phyloP scores from a whole-genome alignment of 2,888 invertebrate species.

The Agonopterix alstromeriana region DNA sequence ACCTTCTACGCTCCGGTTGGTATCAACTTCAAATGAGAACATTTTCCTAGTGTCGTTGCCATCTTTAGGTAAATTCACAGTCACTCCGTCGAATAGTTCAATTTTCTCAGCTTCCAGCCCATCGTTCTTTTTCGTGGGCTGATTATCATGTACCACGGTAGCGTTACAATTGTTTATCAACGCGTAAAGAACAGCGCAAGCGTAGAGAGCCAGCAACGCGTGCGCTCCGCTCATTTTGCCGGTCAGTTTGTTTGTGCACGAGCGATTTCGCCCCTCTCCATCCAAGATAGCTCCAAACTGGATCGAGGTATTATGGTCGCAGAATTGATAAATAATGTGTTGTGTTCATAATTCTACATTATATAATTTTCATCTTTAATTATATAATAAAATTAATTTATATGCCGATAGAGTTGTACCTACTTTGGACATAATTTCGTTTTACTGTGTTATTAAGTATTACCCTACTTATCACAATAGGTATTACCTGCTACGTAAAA shows the following conservation, averaged over 20 bases:
- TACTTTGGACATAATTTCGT: too few species aligned
- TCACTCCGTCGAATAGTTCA: slow-evolving; percentile 52
- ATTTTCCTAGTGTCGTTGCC: slow-evolving; percentile 35
- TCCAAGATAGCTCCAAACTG: slow-evolving; percentile 6
- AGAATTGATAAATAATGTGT: neutral
- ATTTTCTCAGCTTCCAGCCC: slow-evolving; percentile 30
- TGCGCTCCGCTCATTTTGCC: slow-evolving; percentile 52
- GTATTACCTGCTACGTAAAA: too few species aligned
- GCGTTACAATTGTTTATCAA: slow-evolving; percentile 21
- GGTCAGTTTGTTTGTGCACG: slow-evolving; percentile 23
- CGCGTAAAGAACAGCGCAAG: slow-evolving; percentile 17
- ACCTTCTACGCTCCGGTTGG: slow-evolving; percentile 39
- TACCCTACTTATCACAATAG: too few species aligned
- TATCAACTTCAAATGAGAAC: slow-evolving; percentile 51
- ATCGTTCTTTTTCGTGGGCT: slow-evolving; percentile 9
- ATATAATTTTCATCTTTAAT: too few species aligned
- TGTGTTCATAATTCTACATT: too few species aligned
- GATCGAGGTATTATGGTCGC: neutral
- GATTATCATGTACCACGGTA: slow-evolving; percentile 9
- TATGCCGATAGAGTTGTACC: too few species aligned
- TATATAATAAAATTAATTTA: too few species aligned
- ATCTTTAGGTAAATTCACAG: slow-evolving; percentile 40
- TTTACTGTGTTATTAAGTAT: too few species aligned
- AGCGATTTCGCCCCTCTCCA: slow-evolving; percentile 8
- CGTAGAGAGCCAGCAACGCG: slow-evolving; percentile 25